A percentile compares a stretch with the other conserved stretches of the same genome.
These are phyloP conservation scores for Linurgus olivaceus DNA, from an alignment of 2,797 vertebrate genomes.

Conservation along the genomic window DNA sequence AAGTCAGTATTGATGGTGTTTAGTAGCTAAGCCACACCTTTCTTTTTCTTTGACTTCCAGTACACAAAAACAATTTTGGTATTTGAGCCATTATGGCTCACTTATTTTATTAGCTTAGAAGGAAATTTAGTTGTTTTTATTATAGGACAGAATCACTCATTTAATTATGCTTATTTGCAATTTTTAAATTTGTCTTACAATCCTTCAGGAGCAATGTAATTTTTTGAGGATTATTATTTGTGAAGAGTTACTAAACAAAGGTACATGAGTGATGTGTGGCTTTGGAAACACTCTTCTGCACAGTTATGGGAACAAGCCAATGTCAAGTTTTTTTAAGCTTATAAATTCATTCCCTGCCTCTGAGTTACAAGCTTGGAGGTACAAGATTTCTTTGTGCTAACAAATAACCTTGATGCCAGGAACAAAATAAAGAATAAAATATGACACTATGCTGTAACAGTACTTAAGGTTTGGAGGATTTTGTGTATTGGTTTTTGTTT, in stretches of 20 bases:
- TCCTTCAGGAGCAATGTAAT: neutral
- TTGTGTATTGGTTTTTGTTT: neutral
- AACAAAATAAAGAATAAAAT: neutral
- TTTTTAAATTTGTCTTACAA: neutral
- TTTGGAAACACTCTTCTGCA: neutral
- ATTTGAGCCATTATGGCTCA: neutral
- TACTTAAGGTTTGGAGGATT: neutral
- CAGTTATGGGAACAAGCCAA: neutral
- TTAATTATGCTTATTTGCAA: neutral
- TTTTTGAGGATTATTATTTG: neutral
- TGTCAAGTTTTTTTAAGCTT: neutral
- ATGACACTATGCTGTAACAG: neutral
- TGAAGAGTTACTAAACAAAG: neutral
- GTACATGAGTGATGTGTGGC: neutral
- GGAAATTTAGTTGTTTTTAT: neutral
- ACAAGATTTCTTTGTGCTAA: neutral
- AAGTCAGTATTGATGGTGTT: neutral
- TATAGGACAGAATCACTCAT: neutral
- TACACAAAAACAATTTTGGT: neutral
- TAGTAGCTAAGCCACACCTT: neutral
- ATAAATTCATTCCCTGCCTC: neutral
- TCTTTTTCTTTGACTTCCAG: neutral
- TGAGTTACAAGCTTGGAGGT: neutral
- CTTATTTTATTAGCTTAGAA: neutral
- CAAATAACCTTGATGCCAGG: neutral